Percentiles rank a stretch among this genome's conserved stretches.
Evolutionary conservation across 2,797 vertebrate species (phyloP).

Genomic region (Microtus californicus): DNA sequence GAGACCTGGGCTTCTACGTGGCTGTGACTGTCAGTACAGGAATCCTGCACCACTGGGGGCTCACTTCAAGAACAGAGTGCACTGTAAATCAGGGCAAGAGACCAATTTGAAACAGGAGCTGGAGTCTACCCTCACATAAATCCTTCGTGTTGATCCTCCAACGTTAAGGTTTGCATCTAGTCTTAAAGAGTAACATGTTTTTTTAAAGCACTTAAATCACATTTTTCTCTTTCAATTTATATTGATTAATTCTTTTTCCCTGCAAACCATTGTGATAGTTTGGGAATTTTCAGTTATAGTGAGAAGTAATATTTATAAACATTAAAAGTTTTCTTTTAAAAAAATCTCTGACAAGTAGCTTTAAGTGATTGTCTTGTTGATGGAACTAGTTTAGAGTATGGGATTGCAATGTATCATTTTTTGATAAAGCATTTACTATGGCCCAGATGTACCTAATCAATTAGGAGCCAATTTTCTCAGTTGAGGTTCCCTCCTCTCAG

Average conservation of each 20-base stretch:
- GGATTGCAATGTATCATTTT: not conserved
- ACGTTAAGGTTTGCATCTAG: not conserved
- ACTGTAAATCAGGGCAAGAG: slow-evolving; percentile 36
- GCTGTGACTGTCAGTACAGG: not conserved
- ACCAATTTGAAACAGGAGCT: slow-evolving; percentile 22
- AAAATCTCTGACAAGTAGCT: not conserved
- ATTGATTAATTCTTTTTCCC: not conserved
- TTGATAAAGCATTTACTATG: not conserved
- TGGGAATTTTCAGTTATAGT: not conserved
- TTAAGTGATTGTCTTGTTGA: not conserved
- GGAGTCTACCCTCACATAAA: not conserved
- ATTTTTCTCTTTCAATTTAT: not conserved
- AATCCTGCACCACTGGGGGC: not conserved
- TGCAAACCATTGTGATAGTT: not conserved
- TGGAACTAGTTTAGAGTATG: not conserved
- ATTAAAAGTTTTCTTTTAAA: not conserved
- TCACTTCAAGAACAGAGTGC: slow-evolving; percentile 26
- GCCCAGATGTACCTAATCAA: no score
- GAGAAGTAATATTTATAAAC: slow-evolving; percentile 18
- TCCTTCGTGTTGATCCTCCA: not conserved
- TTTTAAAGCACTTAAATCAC: not conserved
- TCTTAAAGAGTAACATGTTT: slow-evolving; percentile 26
- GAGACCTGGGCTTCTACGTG: not conserved
- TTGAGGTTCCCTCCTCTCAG: not conserved
- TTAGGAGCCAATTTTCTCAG: no score